These are phyloP conservation scores for Xestia c-nigrum DNA, from an alignment of 2,888 invertebrate genomes.

Conservation along the genomic window DNA sequence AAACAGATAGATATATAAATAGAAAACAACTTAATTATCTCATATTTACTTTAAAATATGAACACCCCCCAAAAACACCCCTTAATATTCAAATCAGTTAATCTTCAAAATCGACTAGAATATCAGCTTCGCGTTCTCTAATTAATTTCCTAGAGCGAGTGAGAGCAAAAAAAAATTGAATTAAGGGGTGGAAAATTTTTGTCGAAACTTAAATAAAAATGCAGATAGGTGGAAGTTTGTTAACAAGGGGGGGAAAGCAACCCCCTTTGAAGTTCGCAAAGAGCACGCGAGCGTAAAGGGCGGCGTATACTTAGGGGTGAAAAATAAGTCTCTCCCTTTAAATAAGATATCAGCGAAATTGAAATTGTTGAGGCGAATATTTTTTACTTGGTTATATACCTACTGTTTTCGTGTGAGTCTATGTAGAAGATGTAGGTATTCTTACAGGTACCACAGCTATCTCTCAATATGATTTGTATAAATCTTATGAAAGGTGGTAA, in stretches of 20 bases:
- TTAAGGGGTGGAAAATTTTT: conserved; percentile 86
- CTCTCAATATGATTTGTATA: too few species aligned
- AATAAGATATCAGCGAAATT: conserved; percentile 75
- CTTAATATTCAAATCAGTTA: conserved; percentile 50
- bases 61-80: conserved; percentile 16
- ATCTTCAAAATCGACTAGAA: conserved; percentile 54
- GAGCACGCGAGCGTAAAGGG: conserved; percentile 70
- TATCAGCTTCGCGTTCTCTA: conserved; percentile 67
- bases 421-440: neutral
- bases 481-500: too few species aligned
- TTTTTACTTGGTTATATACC: conserved; percentile 60
- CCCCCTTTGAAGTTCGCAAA: conserved; percentile 82
- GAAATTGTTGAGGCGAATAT: conserved; percentile 70
- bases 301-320: conserved; percentile 85
- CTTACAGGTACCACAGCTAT: too few species aligned
- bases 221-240: conserved; percentile 80
- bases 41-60: conserved; percentile 18
- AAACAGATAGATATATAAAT: neutral
- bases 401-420: conserved; percentile 12
- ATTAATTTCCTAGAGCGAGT: conserved; percentile 75
- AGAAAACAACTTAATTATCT: conserved; percentile 21
- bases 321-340: conserved; percentile 85
- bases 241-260: conserved; percentile 78
- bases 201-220: conserved; percentile 88
- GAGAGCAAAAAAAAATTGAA: conserved; percentile 80